A percentile compares a stretch with the other conserved stretches of the same genome.
phyloP scores from a whole-genome alignment of 2,888 invertebrate genomes.

The Aleiodes leptofemur region DNA sequence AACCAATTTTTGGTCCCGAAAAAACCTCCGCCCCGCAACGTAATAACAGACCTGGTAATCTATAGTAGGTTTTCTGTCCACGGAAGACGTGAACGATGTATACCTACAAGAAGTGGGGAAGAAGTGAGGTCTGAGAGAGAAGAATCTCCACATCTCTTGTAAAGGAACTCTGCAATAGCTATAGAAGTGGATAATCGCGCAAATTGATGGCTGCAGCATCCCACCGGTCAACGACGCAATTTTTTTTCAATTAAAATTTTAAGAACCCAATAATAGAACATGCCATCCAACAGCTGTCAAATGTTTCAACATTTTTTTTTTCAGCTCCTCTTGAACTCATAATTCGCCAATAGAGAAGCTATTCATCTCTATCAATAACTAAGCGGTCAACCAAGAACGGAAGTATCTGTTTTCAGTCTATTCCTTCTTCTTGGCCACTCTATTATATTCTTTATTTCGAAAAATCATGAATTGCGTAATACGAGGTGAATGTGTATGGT shows the following conservation, averaged over 20 bases:
- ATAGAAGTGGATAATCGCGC: conserved; percentile 65
- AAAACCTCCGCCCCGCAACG: conserved; percentile 70
- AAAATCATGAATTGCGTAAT: conserved; percentile 32
- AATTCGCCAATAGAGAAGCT: conserved; percentile 15
- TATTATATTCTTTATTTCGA: background rate
- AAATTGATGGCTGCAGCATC: conserved; percentile 68
- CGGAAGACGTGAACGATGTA: conserved; percentile 52
- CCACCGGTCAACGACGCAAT: conserved; percentile 48
- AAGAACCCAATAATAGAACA: conserved; percentile 50
- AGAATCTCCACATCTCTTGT: conserved; percentile 39
- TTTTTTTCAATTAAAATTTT: conserved; percentile 69
- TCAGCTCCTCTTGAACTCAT: background rate
- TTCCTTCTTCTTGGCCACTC: conserved; percentile 7
- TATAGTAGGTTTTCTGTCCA: conserved; percentile 74
- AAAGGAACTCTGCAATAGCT: conserved; percentile 12
- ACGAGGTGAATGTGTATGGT: conserved; percentile 6
- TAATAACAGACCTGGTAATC: conserved; percentile 75
- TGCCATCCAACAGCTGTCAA: conserved; percentile 68
- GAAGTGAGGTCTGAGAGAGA: conserved; percentile 33
- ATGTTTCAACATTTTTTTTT: conserved; percentile 50
- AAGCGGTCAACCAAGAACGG: conserved; percentile 27
- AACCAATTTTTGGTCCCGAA: conserved; percentile 74
- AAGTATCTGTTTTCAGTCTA: conserved; percentile 27
- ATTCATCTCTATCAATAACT: conserved; percentile 26
- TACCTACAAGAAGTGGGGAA: conserved; percentile 49